Evolutionary conservation across 2,888 invertebrate species (phyloP), one percentile per base, ranked within the genome.

Genomic region (Drosophila quinaria): DNA sequence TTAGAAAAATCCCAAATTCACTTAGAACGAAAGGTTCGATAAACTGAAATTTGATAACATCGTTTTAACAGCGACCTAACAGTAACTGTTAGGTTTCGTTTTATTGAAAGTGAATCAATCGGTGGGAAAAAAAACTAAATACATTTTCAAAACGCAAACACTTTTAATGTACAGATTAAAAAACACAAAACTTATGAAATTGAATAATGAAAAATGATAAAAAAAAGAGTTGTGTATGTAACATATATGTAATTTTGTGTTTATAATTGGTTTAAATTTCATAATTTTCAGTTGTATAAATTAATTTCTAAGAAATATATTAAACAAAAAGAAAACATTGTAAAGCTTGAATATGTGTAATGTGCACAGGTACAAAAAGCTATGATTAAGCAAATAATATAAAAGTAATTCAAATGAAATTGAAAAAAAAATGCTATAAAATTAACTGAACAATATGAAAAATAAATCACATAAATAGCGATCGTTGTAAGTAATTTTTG

Each of bases 401-500:
- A 58, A 44, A 73, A 33, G 41, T 22, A 15, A 62, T 63, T 50
- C 15, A 67, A 69, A 68, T 58, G 44, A 64, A 72, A 70, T 70
- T 68, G 56, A 75, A 77, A 51, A 22, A 52, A 11, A 50, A 44
- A 59, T 64, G 49, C 47, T 61, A 49, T 41, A 64, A 66, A 59
- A 54, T 52, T 46, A 62, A 67, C 50, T 13, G 55, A 61, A 42
- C 17, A 44, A 46, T 49, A 58, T 44, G 31, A 47, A 66, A 66
- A 63, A 65, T 51, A 59, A 35, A 44, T 33, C 41, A 56, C 25
- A 47, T 68, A 74, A 71, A 74, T 52, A 58, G 62, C 76, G 69
- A 74, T 74, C 70, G 78, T 76, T 77, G 70, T 75, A 78, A 74
- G 79, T 78, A 84, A 82, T 84, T 91, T 91, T 89, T 89, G 82